Percentiles rank a stretch among this genome's conserved stretches.
Evolutionary conservation across 2,888 invertebrate species (phyloP).

Genomic region (Galerucella calmariensis): DNA sequence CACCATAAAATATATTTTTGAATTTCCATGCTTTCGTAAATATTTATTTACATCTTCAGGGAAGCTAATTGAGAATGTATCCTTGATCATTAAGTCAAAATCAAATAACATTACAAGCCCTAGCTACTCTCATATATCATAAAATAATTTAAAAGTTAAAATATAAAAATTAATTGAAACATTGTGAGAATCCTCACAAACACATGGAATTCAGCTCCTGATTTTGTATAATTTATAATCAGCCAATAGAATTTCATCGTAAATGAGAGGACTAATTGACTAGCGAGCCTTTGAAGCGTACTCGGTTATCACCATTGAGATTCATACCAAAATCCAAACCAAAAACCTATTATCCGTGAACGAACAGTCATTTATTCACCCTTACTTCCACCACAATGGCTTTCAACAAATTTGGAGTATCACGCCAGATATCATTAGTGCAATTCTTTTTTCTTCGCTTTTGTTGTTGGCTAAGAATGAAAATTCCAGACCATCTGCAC

Average conservation of each 20-base stretch:
- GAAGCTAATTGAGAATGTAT: no score
- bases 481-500: background rate
- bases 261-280: background rate
- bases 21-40: no score
- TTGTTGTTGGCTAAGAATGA: background rate
- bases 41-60: no score
- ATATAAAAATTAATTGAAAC: no score
- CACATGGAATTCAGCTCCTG: no score
- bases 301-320: background rate
- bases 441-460: background rate
- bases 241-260: background rate
- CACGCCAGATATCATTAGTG: slow-evolving; percentile 12
- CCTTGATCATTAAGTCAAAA: no score
- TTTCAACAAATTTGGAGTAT: background rate
- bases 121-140: no score
- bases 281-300: background rate
- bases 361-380: slow-evolving; percentile 1
- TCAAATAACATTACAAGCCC: no score
- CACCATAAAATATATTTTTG: no score
- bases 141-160: no score
- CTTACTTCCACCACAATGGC: slow-evolving; percentile 5
- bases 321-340: slow-evolving; percentile 8
- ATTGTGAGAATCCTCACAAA: no score
- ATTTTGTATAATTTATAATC: no score
- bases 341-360: slow-evolving; percentile 3